A percentile compares a stretch with the other conserved stretches of the same genome.
Evolutionary conservation across 1,140 invertebrate genomes (phyloP).

Genomic region (Pseudomyrmex pallidus): DNA sequence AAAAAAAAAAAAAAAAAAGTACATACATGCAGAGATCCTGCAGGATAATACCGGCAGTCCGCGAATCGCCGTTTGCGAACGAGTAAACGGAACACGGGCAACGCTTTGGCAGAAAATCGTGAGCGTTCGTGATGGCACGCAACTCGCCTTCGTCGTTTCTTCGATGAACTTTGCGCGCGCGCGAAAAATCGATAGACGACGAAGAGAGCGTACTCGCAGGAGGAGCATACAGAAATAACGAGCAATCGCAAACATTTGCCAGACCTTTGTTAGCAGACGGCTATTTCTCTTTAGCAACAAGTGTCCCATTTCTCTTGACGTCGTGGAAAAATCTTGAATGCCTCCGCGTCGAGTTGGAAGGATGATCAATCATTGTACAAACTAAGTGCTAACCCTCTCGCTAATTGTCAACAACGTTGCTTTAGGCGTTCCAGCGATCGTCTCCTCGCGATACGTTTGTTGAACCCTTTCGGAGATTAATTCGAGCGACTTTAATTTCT

Average conservation of each 20-base stretch:
- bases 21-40: too few relatives aligned
- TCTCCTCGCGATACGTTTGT: not conserved
- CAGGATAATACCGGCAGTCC: not conserved
- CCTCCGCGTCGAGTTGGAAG: not conserved
- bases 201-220: not conserved
- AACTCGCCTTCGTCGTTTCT: not conserved
- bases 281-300: conserved; percentile 66
- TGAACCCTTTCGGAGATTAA: not conserved
- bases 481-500: not conserved
- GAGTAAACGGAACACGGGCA: not conserved
- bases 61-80: not conserved
- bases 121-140: conserved; percentile 17
- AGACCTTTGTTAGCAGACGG: conserved; percentile 8
- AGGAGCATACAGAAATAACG: conserved; percentile 18
- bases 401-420: not conserved
- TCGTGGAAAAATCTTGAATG: conserved; percentile 54
- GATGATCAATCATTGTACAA: conserved; percentile 42
- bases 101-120: conserved; percentile 18
- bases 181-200: not conserved
- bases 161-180: not conserved
- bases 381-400: too few relatives aligned
- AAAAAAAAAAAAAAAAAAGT: too few relatives aligned
- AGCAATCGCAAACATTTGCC: conserved; percentile 24
- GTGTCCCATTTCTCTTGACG: conserved; percentile 59
- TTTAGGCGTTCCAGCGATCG: not conserved